Evolutionary conservation across 2,888 invertebrate species (phyloP), one percentile per base, ranked within the genome.

Genomic region (Muschampia plurimacula): DNA sequence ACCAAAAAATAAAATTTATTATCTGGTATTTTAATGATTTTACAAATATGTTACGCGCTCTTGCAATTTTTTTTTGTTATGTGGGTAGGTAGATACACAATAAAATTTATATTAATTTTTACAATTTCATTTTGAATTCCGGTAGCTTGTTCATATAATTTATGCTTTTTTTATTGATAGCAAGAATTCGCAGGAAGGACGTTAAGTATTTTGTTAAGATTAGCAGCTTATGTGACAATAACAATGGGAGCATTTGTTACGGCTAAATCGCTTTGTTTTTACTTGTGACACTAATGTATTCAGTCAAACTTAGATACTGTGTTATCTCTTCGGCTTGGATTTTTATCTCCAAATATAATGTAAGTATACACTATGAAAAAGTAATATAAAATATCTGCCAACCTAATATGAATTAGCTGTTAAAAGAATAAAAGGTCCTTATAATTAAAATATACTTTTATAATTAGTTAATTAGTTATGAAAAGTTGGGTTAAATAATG

Each of bases 181-280:
- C 78, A 80, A 79, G 82, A 86, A 84, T 87, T 82, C 77, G 78
- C 80, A 75, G 78, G 77, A 80, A 75, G 79, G 87, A 87, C 87
- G 74, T 77, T 75, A 52, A 80, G 76, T 84, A 87, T 89, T 87
- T 86, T 83, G 57, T 85, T 81, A 82, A 82, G 86, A 88, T 89
- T 87, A 85, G 84, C 84, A 80, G 80, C 64, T 80, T 79, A 52
- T 72, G 78, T 75, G 73, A 78, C 77, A 77, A 82, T 82, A 87
- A 88, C 84, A 87, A 89, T 89, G 84, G 84, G 36, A 78, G 12
- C 79, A 83, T 88, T 84, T 84, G 79, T 85, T 81, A 78, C 66
- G 77, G 84, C 84, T 84, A 86, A 71, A 71, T 84, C 82, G 80
- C 79, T 80, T 83, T 91, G 89, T 92, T 91, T 89, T 91, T 91